phyloP scores from a whole-genome alignment of 2,797 vertebrate genomes.

The Poecilia picta region DNA sequence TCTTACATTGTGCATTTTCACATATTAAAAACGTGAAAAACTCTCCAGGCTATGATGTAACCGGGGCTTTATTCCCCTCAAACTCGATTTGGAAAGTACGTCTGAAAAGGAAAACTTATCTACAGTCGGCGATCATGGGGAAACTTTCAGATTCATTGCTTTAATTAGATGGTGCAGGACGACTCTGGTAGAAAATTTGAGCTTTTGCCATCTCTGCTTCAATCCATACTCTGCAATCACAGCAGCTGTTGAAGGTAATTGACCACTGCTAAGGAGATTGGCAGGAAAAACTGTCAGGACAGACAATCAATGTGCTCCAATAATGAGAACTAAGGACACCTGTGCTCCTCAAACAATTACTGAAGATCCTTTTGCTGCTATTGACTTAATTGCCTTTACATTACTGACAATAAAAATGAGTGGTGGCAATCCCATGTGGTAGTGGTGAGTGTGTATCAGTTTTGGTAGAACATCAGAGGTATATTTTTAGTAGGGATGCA shows the following conservation, averaged over 20 bases:
- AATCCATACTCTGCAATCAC: not conserved
- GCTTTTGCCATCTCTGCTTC: not conserved
- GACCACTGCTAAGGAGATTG: constrained; percentile 4
- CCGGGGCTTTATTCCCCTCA: not conserved
- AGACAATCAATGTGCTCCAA: constrained; percentile 5
- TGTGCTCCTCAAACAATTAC: not conserved
- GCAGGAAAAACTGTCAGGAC: constrained; percentile 2
- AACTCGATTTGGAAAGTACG: not conserved
- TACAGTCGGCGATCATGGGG: not conserved
- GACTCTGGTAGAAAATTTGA: not conserved
- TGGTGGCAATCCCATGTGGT: not conserved
- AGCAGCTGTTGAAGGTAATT: not conserved
- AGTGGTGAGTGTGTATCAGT: not conserved
- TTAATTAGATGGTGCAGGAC: not conserved
- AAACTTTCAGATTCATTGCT: not conserved
- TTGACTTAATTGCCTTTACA: not conserved
- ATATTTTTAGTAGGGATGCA: not conserved
- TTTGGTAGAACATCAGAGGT: not conserved
- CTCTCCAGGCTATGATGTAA: constrained; percentile 1
- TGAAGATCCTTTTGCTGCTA: not conserved
- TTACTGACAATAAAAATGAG: not conserved
- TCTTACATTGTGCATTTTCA: not conserved
- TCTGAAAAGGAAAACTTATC: not conserved
- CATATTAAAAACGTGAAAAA: not conserved
- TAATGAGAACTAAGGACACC: not conserved